Conservation (phyloP, 2,888 invertebrate species). For the Scaptomyza flava region DNA sequence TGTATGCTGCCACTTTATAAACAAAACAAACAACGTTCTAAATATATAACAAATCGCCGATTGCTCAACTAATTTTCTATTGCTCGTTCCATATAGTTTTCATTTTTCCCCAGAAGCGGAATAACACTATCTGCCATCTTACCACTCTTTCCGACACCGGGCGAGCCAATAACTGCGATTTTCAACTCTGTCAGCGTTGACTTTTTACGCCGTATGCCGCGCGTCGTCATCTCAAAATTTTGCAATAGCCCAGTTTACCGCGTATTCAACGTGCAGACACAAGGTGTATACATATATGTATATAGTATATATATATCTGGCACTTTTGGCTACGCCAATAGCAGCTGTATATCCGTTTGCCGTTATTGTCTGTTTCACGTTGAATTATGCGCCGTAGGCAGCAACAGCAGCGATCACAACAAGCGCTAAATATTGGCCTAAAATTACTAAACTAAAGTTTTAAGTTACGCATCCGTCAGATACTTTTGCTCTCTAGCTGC, state of each 20-base stretch:
- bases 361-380: conserved; percentile 52
- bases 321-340: conserved; percentile 22
- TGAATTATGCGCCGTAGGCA: conserved; percentile 53
- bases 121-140: conserved; percentile 57
- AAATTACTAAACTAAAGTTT: conserved; percentile 60
- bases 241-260: conserved; percentile 46
- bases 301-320: conserved; percentile 16
- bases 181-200: conserved; percentile 95
- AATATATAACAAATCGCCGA: conserved; percentile 74
- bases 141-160: conserved; percentile 97
- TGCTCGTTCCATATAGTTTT: too few relatives aligned
- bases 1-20: conserved; percentile 74
- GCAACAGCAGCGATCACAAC: conserved; percentile 57
- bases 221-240: conserved; percentile 87
- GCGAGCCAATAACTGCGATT: conserved; percentile 95
- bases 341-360: conserved; percentile 55
- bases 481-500: conserved; percentile 24
- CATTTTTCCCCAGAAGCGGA: too few relatives aligned
- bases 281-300: conserved; percentile 19
- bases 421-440: conserved; percentile 59
- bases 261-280: conserved; percentile 17
- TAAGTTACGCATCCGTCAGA: conserved; percentile 27
- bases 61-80: conserved; percentile 79
- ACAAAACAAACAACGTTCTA: conserved; percentile 78
- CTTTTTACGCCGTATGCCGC: conserved; percentile 94